Base-by-base conservation (phyloP, 1,140 invertebrate species). In the Atta colombica region DNA sequence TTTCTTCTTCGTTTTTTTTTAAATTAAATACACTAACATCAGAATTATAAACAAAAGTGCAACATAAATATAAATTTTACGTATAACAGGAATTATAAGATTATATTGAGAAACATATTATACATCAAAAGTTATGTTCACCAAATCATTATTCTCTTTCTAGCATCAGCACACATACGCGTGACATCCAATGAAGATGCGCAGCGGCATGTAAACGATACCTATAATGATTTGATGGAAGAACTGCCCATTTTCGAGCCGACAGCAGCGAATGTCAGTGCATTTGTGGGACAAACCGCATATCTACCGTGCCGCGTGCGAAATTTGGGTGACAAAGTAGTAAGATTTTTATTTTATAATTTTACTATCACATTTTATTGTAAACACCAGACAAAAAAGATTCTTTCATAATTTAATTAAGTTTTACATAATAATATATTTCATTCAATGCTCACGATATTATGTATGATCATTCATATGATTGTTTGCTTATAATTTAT, bases 271-370 rank as follows among this genome's bases (percentile, higher is more conserved):
- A 96, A 96, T 90, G 95, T 96, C 77, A 96, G 96, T 66, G 95
- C 95, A 1, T 95, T 95, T 74, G 95, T 96, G 21, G 96, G 96
- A 7, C 96, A 96, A 90, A 96, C 96, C 4, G 96, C 96, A 60
- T 96, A 96, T 87, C 92, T 97, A 78, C 96, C 96, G 3, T 97
- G 96, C 89, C 95, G 96, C 18, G 96, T 97, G 58, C 94, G 95
- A 87, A 96, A 96, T 93, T 94, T 97, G 68, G 96, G 96, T 35
- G 96, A 97, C 92, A 96, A 96, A 96, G 96, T 96, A 92, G 96
- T 97, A 93, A 96, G 96, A 96, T 82, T 21, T 18, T 72, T 51
- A 3, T 28, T 35, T 3, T 60, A 39, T 39, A 25, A 25, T 25
- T 51, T 61, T 18, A n/a, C 1, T n/a, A 2, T 60, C 7, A 21